These are phyloP conservation scores for Diprion similis DNA, from an alignment of 1,140 invertebrate genomes.

Conservation along the genomic window DNA sequence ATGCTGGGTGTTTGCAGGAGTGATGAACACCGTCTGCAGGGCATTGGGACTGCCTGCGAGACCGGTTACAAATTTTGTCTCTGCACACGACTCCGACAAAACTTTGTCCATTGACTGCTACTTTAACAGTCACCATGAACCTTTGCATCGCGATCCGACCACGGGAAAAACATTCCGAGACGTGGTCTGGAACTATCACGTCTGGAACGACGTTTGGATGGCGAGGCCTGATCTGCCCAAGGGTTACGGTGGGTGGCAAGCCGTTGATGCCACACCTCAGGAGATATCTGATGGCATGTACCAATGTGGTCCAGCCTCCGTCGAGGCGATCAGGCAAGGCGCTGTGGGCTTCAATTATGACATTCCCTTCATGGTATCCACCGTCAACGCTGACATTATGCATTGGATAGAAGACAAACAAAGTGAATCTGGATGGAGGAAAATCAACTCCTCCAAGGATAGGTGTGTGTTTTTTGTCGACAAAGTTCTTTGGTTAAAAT, in stretches of 20 bases:
- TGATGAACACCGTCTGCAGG: constrained; percentile 74
- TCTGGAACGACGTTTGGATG: constrained; percentile 84
- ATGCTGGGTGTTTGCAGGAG: constrained; percentile 81
- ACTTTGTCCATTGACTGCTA: constrained; percentile 79
- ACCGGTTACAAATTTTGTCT: constrained; percentile 75
- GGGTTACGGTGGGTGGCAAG: constrained; percentile 79
- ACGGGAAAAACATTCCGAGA: constrained; percentile 64
- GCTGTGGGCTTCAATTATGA: constrained; percentile 75
- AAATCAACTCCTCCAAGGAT: constrained; percentile 68
- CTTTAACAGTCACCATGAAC: constrained; percentile 68
- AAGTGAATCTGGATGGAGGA: constrained; percentile 61
- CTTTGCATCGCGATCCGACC: constrained; percentile 64
- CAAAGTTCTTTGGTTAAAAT: background rate
- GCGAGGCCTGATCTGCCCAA: constrained; percentile 72
- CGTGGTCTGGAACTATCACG: constrained; percentile 81
- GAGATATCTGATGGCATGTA: constrained; percentile 67
- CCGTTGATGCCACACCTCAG: constrained; percentile 77
- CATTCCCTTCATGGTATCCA: constrained; percentile 74
- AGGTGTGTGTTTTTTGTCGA: constrained; percentile 58
- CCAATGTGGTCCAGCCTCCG: constrained; percentile 72
- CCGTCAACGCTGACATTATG: constrained; percentile 66
- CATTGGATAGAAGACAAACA: constrained; percentile 61
- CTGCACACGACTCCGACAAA: constrained; percentile 75
- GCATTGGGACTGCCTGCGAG: constrained; percentile 76
- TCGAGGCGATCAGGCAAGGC: constrained; percentile 75